A percentile compares a stretch with the other conserved stretches of the same genome.
Evolutionary conservation across 2,797 vertebrate genomes (phyloP).

Genomic region (Leptoclinus maculatus): DNA sequence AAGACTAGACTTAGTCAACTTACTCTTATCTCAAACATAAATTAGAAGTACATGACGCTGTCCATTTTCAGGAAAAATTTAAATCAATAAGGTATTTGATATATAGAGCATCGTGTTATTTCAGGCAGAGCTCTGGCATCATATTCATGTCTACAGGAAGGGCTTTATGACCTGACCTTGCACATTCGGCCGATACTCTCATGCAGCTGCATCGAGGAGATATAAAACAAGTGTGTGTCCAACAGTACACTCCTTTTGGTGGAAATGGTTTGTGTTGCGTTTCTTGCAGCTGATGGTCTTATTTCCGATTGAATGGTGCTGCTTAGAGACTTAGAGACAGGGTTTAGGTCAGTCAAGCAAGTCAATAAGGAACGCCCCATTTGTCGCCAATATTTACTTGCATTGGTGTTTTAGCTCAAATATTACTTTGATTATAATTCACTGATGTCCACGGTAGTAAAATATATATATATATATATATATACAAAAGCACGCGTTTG

Average conservation of each 20-base stretch:
- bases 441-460: too few relatives aligned
- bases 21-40: conserved; percentile 8
- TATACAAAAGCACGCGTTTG: too few relatives aligned
- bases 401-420: too few relatives aligned
- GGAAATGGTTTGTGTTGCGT: neutral
- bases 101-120: neutral
- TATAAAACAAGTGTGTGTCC: neutral
- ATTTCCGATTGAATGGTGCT: neutral
- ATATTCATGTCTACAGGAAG: neutral
- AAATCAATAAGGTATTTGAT: conserved; percentile 12
- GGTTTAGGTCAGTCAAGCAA: neutral
- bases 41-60: neutral
- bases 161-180: conserved; percentile 16
- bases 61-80: conserved; percentile 3
- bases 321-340: neutral
- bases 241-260: neutral
- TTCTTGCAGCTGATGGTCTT: neutral
- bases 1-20: neutral
- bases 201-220: neutral
- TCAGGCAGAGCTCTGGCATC: neutral
- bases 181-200: neutral
- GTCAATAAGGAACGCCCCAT: neutral
- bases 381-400: too few relatives aligned
- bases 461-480: too few relatives aligned
- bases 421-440: too few relatives aligned